Percentiles rank a stretch among this genome's conserved stretches.
phyloP scores from a whole-genome alignment of 2,113 vertebrate genomes.

The Sorex fumeus region DNA sequence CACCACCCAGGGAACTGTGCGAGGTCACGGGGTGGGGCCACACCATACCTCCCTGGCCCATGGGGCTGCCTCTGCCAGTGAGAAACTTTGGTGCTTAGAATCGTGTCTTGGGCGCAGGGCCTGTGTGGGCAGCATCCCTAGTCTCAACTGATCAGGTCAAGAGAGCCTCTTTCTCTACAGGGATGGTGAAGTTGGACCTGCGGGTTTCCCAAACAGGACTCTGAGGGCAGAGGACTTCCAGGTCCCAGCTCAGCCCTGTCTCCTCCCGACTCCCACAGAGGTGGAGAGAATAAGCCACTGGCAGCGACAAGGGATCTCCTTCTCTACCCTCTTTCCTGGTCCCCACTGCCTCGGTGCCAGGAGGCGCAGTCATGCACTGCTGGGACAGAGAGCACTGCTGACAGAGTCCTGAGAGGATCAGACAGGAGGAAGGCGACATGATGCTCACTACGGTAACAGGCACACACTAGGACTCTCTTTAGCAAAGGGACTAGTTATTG shows the following conservation, averaged over 20 bases:
- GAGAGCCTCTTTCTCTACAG: no score
- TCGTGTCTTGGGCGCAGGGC: no score
- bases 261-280: background rate
- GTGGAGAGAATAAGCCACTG: background rate
- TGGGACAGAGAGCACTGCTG: no score
- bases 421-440: accelerated
- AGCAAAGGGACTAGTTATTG: background rate
- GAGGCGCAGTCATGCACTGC: background rate
- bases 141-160: no score
- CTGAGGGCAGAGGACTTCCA: background rate
- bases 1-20: background rate
- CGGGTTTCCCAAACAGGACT: background rate
- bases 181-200: no score
- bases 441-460: background rate
- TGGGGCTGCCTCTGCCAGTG: background rate
- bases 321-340: background rate
- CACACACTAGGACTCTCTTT: background rate
- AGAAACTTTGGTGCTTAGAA: background rate
- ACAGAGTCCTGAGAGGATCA: accelerated
- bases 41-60: background rate
- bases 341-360: background rate
- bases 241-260: background rate
- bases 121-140: background rate
- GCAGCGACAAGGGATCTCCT: background rate
- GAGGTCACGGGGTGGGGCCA: no score